Evolutionary conservation across 2,888 invertebrate genomes (phyloP).

Genomic region (Lepidochrysops patricia): DNA sequence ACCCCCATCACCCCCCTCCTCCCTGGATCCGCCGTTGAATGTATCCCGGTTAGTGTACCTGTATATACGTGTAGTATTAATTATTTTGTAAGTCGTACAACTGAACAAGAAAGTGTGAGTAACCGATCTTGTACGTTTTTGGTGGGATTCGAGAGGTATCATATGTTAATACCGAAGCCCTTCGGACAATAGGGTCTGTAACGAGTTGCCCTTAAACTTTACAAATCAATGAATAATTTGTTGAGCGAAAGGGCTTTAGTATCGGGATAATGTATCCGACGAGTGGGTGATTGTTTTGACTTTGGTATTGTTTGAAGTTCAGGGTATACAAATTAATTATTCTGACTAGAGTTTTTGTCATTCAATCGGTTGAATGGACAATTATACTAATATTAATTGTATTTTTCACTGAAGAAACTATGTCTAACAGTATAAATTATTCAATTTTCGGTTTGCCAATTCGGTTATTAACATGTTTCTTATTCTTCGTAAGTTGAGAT

Average conservation of each 20-base stretch:
- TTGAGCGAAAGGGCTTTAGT: conserved; percentile 1
- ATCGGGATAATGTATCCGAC: background rate
- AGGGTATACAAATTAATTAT: background rate
- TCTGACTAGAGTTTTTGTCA: background rate
- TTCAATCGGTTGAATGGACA: background rate
- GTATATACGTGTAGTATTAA: background rate
- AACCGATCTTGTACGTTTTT: background rate
- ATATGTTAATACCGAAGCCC: conserved; percentile 7
- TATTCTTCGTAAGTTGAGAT: too few relatives aligned
- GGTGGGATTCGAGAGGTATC: conserved; percentile 2
- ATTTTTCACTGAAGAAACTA: background rate
- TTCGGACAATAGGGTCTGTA: background rate
- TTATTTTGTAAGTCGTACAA: background rate
- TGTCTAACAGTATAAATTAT: background rate
- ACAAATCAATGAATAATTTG: conserved; percentile 4
- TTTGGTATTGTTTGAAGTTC: background rate
- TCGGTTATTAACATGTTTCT: too few relatives aligned
- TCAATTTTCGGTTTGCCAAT: too few relatives aligned
- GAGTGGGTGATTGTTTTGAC: background rate
- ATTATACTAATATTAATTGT: too few relatives aligned
- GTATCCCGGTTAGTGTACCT: too few relatives aligned
- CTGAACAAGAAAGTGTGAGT: background rate
- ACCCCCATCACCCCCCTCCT: too few relatives aligned
- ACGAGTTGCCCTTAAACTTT: conserved; percentile 4
- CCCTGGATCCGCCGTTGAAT: too few relatives aligned